Evolutionary conservation across 2,888 invertebrate genomes (phyloP).

Genomic region (Caenorhabditis sinica): DNA sequence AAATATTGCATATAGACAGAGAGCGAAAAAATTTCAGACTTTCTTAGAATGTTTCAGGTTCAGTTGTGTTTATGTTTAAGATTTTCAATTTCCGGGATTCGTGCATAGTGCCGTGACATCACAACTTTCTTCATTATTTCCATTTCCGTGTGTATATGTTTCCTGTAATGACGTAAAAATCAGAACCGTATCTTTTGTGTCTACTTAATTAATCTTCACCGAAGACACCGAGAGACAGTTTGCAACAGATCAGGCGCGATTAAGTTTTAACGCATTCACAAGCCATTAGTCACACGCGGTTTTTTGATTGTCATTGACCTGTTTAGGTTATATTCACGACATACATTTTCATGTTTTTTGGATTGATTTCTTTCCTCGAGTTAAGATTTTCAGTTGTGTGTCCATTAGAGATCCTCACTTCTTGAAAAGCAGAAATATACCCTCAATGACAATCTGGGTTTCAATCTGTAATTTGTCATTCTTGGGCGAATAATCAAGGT

Average conservation of each 20-base stretch:
- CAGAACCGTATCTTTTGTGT: constrained; percentile 17
- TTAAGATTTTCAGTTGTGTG: too few relatives aligned
- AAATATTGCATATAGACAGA: not conserved
- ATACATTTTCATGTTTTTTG: not conserved
- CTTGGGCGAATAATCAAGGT: constrained; percentile 8
- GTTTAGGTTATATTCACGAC: not conserved
- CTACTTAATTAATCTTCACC: constrained; percentile 1
- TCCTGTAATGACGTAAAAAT: constrained; percentile 33
- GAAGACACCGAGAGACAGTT: constrained; percentile 2
- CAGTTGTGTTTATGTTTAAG: not conserved
- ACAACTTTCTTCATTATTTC: constrained; percentile 5
- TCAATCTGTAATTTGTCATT: too few relatives aligned
- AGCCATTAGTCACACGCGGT: constrained; percentile 20
- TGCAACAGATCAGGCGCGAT: constrained; percentile 22
- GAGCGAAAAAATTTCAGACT: not conserved
- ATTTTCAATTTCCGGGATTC: not conserved
- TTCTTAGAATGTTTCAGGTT: constrained; percentile 34
- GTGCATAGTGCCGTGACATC: not conserved
- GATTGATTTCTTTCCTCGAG: not conserved
- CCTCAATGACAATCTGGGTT: not conserved
- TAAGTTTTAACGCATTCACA: constrained; percentile 19
- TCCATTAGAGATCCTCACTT: too few relatives aligned
- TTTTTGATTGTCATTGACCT: constrained; percentile 8
- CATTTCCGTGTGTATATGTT: constrained; percentile 8
- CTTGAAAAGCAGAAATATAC: not conserved